A percentile compares a stretch with the other conserved stretches of the same genome.
Evolutionary conservation across 2,113 vertebrate genomes (phyloP).

Genomic region (Marmota monax): DNA sequence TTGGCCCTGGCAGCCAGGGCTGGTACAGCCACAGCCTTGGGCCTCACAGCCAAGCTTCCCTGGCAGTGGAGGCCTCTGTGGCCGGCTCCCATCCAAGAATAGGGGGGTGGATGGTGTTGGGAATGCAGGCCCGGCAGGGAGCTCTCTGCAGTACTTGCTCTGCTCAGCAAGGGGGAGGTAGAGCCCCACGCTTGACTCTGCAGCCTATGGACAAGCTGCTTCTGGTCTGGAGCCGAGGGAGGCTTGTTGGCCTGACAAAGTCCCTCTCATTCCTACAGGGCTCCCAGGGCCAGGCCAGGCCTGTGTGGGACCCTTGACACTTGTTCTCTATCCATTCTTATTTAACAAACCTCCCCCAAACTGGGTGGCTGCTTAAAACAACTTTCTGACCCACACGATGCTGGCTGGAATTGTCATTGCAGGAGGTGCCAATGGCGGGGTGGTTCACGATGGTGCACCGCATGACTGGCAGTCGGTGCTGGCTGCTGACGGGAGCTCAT

Average conservation of each 20-base stretch:
- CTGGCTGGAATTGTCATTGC: too few relatives aligned
- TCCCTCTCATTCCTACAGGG: not conserved
- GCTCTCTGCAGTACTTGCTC: not conserved
- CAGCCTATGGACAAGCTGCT: rapidly evolving
- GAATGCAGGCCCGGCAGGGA: not conserved
- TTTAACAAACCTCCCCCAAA: not conserved
- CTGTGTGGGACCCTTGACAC: not conserved
- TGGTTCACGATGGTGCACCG: rapidly evolving
- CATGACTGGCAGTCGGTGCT: not conserved
- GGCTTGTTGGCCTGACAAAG: not conserved
- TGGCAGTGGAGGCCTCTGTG: not conserved
- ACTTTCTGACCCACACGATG: not conserved
- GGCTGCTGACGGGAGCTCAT: not conserved
- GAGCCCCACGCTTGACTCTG: not conserved
- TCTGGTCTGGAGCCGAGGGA: not conserved
- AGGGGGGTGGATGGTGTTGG: not conserved
- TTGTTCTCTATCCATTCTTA: not conserved
- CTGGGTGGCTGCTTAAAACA: not conserved
- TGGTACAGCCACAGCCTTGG: not conserved
- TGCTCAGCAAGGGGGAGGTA: not conserved
- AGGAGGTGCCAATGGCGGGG: not conserved
- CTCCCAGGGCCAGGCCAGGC: not conserved
- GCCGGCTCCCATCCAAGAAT: not conserved
- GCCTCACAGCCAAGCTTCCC: not conserved
- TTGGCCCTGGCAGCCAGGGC: not conserved